These are phyloP conservation scores for Spheniscus humboldti DNA, from an alignment of 2,797 vertebrate species.

Conservation along the genomic window DNA sequence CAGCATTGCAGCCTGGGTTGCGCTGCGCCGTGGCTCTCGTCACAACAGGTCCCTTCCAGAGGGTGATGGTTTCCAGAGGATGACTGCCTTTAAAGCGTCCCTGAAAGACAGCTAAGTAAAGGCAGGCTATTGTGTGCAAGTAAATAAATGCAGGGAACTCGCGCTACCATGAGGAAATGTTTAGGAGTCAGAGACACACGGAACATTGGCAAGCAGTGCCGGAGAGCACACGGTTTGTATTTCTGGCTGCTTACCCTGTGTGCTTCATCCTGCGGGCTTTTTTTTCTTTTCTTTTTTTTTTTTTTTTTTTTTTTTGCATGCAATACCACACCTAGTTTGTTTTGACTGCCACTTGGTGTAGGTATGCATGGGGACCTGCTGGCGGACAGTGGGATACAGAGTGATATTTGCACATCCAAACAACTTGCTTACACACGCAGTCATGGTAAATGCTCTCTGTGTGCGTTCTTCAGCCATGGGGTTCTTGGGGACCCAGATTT, in stretches of 20 bases:
- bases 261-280: not conserved
- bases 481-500: not conserved
- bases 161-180: not conserved
- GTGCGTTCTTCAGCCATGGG: fast-evolving
- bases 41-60: not conserved
- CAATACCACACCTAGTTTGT: not conserved
- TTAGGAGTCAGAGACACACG: not conserved
- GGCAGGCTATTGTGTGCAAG: not conserved
- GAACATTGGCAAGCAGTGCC: not conserved
- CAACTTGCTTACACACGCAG: not conserved
- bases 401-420: not conserved
- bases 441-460: not conserved
- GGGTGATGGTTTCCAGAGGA: not conserved
- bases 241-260: not conserved
- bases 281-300: too few relatives aligned
- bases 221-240: fast-evolving
- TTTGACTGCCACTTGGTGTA: not conserved
- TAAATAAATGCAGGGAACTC: not conserved
- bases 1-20: not conserved
- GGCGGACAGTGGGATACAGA: not conserved
- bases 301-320: not conserved
- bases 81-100: not conserved
- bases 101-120: not conserved
- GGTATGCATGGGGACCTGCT: not conserved
- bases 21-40: fast-evolving